Base-by-base conservation (phyloP, 2,888 invertebrate species). In the Steromphala cineraria region DNA sequence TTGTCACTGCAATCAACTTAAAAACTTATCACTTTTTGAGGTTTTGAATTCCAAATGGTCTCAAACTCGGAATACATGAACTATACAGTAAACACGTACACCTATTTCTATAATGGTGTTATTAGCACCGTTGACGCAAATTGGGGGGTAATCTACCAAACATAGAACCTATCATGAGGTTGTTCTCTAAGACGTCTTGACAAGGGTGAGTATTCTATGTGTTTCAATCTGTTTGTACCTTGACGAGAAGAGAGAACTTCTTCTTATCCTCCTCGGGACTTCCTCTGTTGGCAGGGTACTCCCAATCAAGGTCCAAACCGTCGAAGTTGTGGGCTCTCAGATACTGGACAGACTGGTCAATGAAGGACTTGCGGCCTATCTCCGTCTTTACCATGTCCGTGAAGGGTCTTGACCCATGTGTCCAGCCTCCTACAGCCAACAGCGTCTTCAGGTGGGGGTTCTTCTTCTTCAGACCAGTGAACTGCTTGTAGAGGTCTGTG, bases 391-490 rank as follows among this genome's bases (percentile, higher is more conserved):
- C 90, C 91, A 91, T 91, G 3, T 79, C 79, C 24, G 89, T 88
- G 84, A 90, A 91, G 7, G 85, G 86, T 1, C 71, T 56, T 28
- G 90, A 89, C 0, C 87, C 89, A 7, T 89, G 87, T 13, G 87
- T 89, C 92, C 92, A 92, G 1, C 92, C 92, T 8, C 92, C 92
- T 2, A 92, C 90, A 5, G 92, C 91, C 79, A 92, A 84, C 28
- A 91, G 81, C 0, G 90, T 89, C 82, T 89, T 90, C 75, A 92
- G 78, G 4, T 80, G 82, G 3, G 89, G 88, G 80, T 90, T 89
- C 19, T 83, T 81, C 31, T 79, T 83, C 79, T 90, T 91, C 67
- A 90, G 62, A 7, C 78, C 80, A 56, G 87, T 89, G 75, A 91
- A 86, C 79, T 88, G 86, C 7, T 82, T 81, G 80, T 91, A 91